Base-by-base conservation (phyloP, 2,113 vertebrate species). In the Pavo muticus region DNA sequence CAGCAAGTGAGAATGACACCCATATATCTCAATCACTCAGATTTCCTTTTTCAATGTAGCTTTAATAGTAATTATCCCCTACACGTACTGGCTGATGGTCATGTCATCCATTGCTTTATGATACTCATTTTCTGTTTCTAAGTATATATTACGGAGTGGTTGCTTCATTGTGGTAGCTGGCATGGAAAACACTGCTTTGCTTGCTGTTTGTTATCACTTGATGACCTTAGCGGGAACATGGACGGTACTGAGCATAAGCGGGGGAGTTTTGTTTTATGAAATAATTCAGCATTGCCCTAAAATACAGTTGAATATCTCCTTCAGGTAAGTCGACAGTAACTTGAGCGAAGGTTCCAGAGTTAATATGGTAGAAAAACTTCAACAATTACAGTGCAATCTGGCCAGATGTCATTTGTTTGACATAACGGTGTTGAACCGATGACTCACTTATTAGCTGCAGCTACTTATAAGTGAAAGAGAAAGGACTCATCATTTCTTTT, bases 391-490 rank as follows among this genome's bases (percentile, higher is more conserved):
- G 42, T 39, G 35, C 45, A 47, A 11, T 56, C 45, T 90, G 72
- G 64, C 59, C 79, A 85, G 42, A 63, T 83, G 64, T 85, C 54
- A 56, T 94, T 92, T 85, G 16, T 89, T 67, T 90, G 68, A 60
- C 78, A 39, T 76, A 87, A 76, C 47, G 42, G 16, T 73, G 8
- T 75, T 57, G 75, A 73, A 63, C 54, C 14, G n/a, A 68, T 89
- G 71, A 52, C 42, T 94, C 1, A 3, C 11, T 30, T 87, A 56
- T 54, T 85, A 94, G 54, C 84, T 90, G 50, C 50, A 67, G 71
- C 68, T 94, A 57, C 40, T 69, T 67, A 29, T 1, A 67, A 35
- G 71, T 68, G 44, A 63, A 92, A 77, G 65, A 77, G 42, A 84
- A 73, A 74, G 52, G 56, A n/a, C 30, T 95, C 24, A 39, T 78